These are phyloP conservation scores for Pilophorus perplexus DNA, from an alignment of 2,888 invertebrate species.

Conservation along the genomic window DNA sequence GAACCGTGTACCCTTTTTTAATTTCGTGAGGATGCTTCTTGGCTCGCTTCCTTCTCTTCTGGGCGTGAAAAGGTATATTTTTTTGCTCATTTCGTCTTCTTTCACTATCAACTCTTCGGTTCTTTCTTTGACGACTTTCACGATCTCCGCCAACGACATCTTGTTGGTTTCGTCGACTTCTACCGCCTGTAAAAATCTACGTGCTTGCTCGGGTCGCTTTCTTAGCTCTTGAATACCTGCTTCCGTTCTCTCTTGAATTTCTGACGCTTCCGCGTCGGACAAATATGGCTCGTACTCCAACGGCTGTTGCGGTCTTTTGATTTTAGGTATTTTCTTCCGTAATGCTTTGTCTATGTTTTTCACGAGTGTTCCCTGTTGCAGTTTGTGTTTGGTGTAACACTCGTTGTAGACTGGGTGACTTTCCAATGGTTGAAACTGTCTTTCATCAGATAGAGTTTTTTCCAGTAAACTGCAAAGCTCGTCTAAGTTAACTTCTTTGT, in stretches of 20 bases:
- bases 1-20: too few species aligned
- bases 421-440: conserved; percentile 6
- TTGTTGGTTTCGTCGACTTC: background rate
- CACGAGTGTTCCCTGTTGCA: background rate
- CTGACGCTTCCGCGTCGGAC: conserved; percentile 5
- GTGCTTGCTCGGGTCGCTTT: conserved; percentile 6
- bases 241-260: conserved; percentile 1
- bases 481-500: background rate
- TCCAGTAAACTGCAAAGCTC: background rate
- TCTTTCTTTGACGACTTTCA: background rate
- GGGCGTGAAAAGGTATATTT: background rate
- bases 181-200: background rate
- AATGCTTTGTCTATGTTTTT: background rate
- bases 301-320: background rate
- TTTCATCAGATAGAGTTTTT: background rate
- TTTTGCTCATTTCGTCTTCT: background rate
- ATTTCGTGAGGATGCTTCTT: conserved; percentile 19
- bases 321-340: background rate
- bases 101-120: background rate
- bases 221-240: conserved; percentile 2
- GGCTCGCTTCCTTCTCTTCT: conserved; percentile 1
- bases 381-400: background rate
- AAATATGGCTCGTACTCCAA: background rate
- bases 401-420: background rate
- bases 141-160: background rate